These are phyloP conservation scores for Drosophila hydei DNA, from an alignment of 1,140 invertebrate species.

Conservation along the genomic window DNA sequence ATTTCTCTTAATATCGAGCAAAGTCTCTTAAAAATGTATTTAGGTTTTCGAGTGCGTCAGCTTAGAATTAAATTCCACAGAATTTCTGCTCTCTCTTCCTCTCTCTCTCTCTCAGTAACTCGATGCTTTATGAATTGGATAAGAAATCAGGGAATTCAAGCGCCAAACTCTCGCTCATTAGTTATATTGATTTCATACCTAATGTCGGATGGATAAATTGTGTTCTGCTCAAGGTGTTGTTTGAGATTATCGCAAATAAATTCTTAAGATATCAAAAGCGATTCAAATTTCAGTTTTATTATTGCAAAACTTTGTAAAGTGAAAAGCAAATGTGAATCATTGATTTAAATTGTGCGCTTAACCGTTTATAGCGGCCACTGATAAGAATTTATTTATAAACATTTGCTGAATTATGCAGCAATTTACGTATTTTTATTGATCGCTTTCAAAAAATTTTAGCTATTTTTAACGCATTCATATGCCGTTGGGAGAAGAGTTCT, in stretches of 20 bases:
- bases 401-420: neutral
- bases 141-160: too few species aligned
- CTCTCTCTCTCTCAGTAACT: too few species aligned
- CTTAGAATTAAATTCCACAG: neutral
- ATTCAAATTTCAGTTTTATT: neutral
- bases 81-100: neutral
- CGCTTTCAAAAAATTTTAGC: too few species aligned
- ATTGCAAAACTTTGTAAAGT: neutral
- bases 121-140: neutral
- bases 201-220: neutral
- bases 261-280: neutral
- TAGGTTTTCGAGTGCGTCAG: neutral
- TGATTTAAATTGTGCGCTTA: neutral
- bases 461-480: too few species aligned
- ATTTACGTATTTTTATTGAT: neutral
- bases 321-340: neutral
- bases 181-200: neutral
- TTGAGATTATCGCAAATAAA: too few species aligned
- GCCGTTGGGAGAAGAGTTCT: too few species aligned
- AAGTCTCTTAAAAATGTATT: neutral
- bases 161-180: slow-evolving; percentile 4
- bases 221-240: neutral
- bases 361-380: neutral
- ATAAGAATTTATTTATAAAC: slow-evolving; percentile 26
- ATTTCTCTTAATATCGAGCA: neutral